Base-by-base conservation (phyloP, 1,140 invertebrate genomes). In the Drosophila simulans region DNA sequence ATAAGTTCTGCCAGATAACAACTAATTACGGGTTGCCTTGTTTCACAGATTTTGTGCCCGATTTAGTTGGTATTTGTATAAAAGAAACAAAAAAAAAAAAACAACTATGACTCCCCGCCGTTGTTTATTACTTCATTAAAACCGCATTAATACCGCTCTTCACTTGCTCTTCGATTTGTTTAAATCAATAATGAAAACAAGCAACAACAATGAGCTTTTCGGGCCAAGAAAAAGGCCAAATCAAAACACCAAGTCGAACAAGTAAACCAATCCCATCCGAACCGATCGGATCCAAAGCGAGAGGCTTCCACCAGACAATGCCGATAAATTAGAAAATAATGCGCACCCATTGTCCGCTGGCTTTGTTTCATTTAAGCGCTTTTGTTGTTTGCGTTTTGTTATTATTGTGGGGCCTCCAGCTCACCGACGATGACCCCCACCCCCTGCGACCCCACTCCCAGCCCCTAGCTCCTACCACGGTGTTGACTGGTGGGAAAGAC, bases 281-380 rank as follows among this genome's bases (percentile, higher is more conserved):
- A 34, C 40, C 65, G 62, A 68, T 42, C 53, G 25, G 40, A 39
- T 55, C 64, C 60, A 49, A 65, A 68, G 59, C 35, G 59, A 78
- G 72, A 54, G 60, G 72, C 72, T 68, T 75, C 73, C 59, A 62
- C 51, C 68, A 60, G 54, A 89, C 84, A 89, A 90, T 90, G 85
- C 77, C 80, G 81, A 89, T 89, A 89, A 89, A 89, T 89, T 89
- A 89, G 85, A 89, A 90, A 89, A 89, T 89, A 86, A 89, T 89
- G 81, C 84, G 86, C 86, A 73, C 70, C 80, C 85, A 89, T 89
- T 89, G 85, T 89, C 75, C 86, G 65, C 34, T 69, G 64, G 81
- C 85, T 89, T 89, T 89, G 85, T 89, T 89, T 89, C 86, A 89
- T 90, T 89, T 89, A 85, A 85, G 80, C 86, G 85, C 85, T 89